phyloP scores from a whole-genome alignment of 2,113 vertebrate species.

The Phyllostomus hastatus region DNA sequence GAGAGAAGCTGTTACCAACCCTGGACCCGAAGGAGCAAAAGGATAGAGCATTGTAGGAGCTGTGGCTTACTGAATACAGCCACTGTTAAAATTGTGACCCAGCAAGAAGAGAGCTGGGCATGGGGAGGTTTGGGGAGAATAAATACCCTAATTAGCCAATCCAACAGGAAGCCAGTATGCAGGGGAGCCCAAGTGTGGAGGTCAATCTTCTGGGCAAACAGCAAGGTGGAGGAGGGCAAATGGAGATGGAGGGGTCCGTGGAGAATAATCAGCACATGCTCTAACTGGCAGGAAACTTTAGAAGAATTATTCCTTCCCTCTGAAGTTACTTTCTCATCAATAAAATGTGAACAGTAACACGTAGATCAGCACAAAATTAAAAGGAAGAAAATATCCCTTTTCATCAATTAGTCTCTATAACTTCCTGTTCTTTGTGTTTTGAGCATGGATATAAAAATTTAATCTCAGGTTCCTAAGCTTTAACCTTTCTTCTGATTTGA shows the following conservation, averaged over 20 bases:
- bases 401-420: not conserved
- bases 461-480: not conserved
- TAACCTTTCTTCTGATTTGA: not conserved
- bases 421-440: not conserved
- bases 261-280: not conserved
- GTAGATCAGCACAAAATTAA: not conserved
- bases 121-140: not conserved
- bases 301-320: not conserved
- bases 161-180: not conserved
- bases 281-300: not conserved
- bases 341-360: not conserved
- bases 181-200: not conserved
- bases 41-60: not conserved
- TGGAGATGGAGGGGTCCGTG: not conserved
- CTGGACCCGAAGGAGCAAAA: not conserved
- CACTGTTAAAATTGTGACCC: not conserved
- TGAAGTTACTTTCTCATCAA: not conserved
- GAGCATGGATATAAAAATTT: not conserved
- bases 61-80: not conserved
- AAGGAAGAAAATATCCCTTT: not conserved
- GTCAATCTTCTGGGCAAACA: not conserved
- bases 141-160: not conserved
- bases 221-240: not conserved
- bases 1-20: not conserved
- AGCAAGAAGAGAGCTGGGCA: not conserved